Base-by-base conservation (phyloP, 2,797 vertebrate species). In the Merluccius polli region DNA sequence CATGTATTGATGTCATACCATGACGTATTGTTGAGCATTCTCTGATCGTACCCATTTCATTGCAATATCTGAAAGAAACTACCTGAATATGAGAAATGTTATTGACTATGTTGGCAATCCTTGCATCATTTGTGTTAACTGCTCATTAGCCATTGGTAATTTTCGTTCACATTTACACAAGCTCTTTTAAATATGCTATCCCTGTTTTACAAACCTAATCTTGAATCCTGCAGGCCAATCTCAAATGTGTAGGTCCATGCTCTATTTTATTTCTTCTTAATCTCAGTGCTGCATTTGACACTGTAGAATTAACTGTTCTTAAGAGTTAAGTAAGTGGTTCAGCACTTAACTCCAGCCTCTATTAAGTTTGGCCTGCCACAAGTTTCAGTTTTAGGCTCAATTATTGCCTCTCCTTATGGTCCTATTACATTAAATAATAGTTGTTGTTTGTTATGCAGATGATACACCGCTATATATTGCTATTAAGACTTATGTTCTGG, bases 281-380 rank as follows among this genome's bases (percentile, higher is more conserved):
- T 63, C n/a, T 10, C 52, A 63, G 52, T 63, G n/a, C n/a, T 63
- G n/a, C 52, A 63, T 63, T 63, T 63, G 52, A 63, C 52, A 63
- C n/a, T 63, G 8, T 8, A 63, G 52, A 63, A 2, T 63, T 24
- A 21, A 52, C 41, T 44, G 3, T 44, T 44, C 15, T 15, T 44
- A 44, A 44, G 41, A 44, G 15, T 44, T 16, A 44, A 13, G 1
- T 44, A 44, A 44, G 41, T 44, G 3, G 16, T 52, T 52, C 18
- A n/a, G 5, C 21, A 1, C 48, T 4, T 52, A n/a, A 52, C 48
- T 1, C n/a, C 52, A n/a, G 6, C 52, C 21, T n/a, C 24, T 9
- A 27, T 65, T 65, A 24, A 11, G n/a, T 65, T 65, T 65, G 59
- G 59, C 24, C 10, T 65, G 10, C 59, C 59, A 27, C 59, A 65